Conservation (phyloP, 2,888 invertebrate species). For the Sycophila texana region DNA sequence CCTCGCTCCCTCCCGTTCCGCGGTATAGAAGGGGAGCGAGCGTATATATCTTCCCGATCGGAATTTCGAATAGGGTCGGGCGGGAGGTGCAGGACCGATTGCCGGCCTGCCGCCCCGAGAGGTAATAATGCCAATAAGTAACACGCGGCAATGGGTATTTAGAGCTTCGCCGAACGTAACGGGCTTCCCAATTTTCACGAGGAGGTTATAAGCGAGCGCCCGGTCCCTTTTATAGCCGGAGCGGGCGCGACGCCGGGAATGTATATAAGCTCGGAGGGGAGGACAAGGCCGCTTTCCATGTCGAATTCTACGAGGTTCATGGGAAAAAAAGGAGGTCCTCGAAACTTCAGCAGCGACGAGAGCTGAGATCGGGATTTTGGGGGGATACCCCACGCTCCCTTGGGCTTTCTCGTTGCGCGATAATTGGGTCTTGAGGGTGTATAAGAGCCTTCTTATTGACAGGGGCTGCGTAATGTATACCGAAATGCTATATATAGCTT, state of each 20-base stretch:
- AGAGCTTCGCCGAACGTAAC: constrained; percentile 47
- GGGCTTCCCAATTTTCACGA: constrained; percentile 48
- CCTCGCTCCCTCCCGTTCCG: constrained; percentile 1
- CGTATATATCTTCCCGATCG: constrained; percentile 42
- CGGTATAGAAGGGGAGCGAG: no score
- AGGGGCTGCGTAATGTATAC: no score
- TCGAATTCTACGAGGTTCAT: neutral
- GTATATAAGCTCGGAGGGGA: neutral
- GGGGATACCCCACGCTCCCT: neutral
- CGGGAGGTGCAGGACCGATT: constrained; percentile 35
- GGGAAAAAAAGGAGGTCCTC: constrained; percentile 7
- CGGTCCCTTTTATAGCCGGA: constrained; percentile 14
- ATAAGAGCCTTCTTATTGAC: neutral
- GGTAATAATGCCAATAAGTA: constrained; percentile 58
- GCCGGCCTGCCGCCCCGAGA: constrained; percentile 11
- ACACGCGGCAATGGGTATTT: constrained; percentile 56
- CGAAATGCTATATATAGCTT: no score
- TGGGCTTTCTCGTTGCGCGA: neutral
- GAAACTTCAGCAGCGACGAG: constrained; percentile 1
- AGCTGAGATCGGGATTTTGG: neutral
- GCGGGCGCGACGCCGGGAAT: neutral
- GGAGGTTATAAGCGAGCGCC: constrained; percentile 5
- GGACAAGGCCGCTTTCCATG: neutral
- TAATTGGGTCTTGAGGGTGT: neutral
- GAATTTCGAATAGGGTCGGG: constrained; percentile 53